phyloP scores from a whole-genome alignment of 2,888 invertebrate species.

The Rotaria sp. region DNA sequence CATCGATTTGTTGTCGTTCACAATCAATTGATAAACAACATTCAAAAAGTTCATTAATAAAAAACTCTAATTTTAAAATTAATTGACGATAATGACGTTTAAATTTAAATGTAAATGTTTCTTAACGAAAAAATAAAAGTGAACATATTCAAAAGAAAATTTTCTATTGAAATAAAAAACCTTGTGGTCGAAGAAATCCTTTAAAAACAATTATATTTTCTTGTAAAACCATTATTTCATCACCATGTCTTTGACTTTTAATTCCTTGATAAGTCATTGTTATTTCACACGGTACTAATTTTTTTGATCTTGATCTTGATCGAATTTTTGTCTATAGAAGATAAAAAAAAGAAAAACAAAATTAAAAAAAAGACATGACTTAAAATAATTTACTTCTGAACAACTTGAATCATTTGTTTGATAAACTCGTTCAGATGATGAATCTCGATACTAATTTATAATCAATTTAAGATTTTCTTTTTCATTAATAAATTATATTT shows the following conservation, averaged over 20 bases:
- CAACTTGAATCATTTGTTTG: not conserved
- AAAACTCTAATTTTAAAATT: not conserved
- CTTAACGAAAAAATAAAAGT: not conserved
- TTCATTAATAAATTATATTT: too few species aligned
- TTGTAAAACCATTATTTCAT: not conserved
- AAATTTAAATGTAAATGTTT: not conserved
- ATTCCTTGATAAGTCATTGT: not conserved
- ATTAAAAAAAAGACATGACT: too few species aligned
- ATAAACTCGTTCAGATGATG: not conserved
- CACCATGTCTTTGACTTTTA: not conserved
- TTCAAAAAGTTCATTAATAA: not conserved
- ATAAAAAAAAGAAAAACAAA: not conserved
- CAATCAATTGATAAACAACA: not conserved
- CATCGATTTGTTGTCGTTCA: not conserved
- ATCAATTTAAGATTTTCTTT: not conserved
- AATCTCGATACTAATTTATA: not conserved
- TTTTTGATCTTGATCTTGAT: not conserved
- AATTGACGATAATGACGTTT: not conserved
- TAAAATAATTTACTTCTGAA: not conserved
- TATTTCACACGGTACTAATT: not conserved
- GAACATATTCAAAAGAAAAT: too few species aligned
- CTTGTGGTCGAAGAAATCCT: not conserved
- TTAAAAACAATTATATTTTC: not conserved
- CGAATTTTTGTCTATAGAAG: not conserved
- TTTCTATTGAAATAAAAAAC: not conserved